phyloP scores from a whole-genome alignment of 1,140 invertebrate species.

The Philotrypesis tridentata region DNA sequence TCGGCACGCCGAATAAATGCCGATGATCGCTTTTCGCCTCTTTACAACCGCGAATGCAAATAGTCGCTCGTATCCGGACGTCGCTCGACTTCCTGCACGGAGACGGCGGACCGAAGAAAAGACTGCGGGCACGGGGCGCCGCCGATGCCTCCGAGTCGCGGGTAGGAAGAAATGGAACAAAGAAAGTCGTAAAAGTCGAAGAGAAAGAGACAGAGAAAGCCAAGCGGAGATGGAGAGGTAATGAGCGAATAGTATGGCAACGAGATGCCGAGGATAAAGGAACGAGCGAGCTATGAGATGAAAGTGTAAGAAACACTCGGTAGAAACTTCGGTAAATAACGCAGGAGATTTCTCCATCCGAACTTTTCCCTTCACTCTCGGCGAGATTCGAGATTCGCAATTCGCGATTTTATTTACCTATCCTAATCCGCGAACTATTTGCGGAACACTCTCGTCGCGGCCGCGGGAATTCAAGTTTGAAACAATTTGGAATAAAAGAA shows the following conservation, averaged over 20 bases:
- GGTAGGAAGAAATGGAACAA: conserved; percentile 41
- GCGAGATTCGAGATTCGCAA: conserved; percentile 5
- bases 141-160: conserved; percentile 33
- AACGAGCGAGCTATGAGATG: conserved; percentile 27
- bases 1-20: conserved; percentile 49
- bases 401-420: conserved; percentile 5
- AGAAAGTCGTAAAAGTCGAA: conserved; percentile 39
- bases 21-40: conserved; percentile 62
- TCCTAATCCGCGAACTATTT: background rate
- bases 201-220: conserved; percentile 20
- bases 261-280: conserved; percentile 10
- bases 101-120: conserved; percentile 19
- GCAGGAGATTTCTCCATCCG: conserved; percentile 5
- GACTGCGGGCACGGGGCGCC: background rate
- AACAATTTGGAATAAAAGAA: background rate
- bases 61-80: conserved; percentile 63
- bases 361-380: background rate
- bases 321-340: conserved; percentile 23
- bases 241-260: conserved; percentile 15
- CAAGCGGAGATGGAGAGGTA: conserved; percentile 29
- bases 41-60: conserved; percentile 69
- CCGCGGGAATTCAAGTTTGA: too few species aligned
- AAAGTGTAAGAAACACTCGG: conserved; percentile 23
- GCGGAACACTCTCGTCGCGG: background rate
- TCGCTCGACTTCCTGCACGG: conserved; percentile 57